Evolutionary conservation across 2,888 invertebrate genomes (phyloP).

Genomic region (Stictocephala bisonia): DNA sequence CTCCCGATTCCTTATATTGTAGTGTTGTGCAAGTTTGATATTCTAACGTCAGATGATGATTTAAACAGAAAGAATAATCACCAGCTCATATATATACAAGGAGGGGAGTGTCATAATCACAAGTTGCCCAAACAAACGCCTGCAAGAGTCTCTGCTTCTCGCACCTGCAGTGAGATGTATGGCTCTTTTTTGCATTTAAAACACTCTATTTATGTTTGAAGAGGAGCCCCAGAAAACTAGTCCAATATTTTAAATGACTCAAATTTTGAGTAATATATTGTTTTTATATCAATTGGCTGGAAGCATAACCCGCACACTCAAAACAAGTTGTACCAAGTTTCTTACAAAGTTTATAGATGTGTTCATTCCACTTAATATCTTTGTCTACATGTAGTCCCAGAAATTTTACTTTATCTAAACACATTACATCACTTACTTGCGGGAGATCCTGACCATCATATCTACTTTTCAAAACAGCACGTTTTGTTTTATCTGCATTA

Average conservation of each 20-base stretch:
- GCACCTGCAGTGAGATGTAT: conserved; percentile 4
- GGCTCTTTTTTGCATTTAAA: background rate
- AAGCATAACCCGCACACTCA: no score
- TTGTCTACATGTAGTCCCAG: background rate
- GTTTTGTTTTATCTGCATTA: background rate
- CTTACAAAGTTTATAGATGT: background rate
- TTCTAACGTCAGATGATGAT: background rate
- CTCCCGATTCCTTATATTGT: conserved; percentile 2
- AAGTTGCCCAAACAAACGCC: background rate
- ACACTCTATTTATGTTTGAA: background rate
- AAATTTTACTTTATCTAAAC: background rate
- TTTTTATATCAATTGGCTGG: background rate
- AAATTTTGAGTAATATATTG: conserved; percentile 7
- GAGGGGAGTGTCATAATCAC: background rate
- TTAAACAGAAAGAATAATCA: background rate
- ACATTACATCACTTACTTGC: background rate
- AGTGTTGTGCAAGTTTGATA: background rate
- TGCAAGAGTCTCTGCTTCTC: background rate
- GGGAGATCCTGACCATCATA: background rate
- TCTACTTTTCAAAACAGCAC: background rate
- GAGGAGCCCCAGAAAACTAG: background rate
- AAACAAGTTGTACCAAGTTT: background rate
- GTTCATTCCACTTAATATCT: background rate
- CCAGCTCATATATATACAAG: conserved; percentile 11
- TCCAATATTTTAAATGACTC: background rate